Evolutionary conservation across 1,140 invertebrate species (phyloP).

Genomic region (Tribolium castaneum): DNA sequence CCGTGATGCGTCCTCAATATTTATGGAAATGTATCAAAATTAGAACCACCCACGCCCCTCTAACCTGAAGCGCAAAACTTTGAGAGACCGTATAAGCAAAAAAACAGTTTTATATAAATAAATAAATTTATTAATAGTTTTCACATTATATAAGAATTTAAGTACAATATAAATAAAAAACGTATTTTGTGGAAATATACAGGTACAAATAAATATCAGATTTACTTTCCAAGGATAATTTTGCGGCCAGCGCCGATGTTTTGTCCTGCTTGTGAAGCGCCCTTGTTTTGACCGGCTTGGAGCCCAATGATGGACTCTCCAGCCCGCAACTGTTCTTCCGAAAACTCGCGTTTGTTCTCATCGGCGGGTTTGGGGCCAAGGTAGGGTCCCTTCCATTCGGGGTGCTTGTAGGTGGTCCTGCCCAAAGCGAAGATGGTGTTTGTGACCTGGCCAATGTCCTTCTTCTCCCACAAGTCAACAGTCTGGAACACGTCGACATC

Average conservation of each 20-base stretch:
- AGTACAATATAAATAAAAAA: slow-evolving; percentile 17
- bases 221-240: slow-evolving; percentile 88
- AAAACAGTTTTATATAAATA: neutral
- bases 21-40: slow-evolving; percentile 17
- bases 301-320: slow-evolving; percentile 92
- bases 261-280: slow-evolving; percentile 91
- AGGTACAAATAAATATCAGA: neutral
- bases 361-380: slow-evolving; percentile 91
- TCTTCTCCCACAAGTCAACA: slow-evolving; percentile 94
- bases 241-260: slow-evolving; percentile 93
- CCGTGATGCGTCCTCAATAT: slow-evolving; percentile 28
- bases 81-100: neutral
- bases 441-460: slow-evolving; percentile 93
- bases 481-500: slow-evolving; percentile 97
- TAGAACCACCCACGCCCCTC: neutral
- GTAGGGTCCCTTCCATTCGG: slow-evolving; percentile 89
- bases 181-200: slow-evolving; percentile 1
- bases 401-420: slow-evolving; percentile 90
- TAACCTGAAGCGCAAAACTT: neutral
- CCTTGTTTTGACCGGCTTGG: slow-evolving; percentile 96
- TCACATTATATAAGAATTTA: slow-evolving; percentile 19
- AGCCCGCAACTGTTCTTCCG: slow-evolving; percentile 89
- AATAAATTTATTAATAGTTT: slow-evolving; percentile 28
- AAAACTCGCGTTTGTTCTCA: slow-evolving; percentile 92
- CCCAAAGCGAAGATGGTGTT: slow-evolving; percentile 94